phyloP scores from a whole-genome alignment of 2,113 vertebrate species.

The Pelecanus crispus region DNA sequence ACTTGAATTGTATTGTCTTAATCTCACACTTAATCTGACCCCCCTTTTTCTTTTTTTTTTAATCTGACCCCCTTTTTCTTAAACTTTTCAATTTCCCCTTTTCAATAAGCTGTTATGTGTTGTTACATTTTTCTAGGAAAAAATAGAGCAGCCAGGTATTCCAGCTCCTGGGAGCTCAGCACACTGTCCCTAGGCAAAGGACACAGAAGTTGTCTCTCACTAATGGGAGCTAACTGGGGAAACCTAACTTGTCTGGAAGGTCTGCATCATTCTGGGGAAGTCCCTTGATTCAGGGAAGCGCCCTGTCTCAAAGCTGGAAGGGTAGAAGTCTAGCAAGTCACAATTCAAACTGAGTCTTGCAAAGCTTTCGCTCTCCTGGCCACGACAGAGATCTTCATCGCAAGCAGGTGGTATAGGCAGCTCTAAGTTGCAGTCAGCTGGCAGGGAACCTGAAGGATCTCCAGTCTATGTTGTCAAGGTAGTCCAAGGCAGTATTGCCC shows the following conservation, averaged over 20 bases:
- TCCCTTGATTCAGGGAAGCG: not conserved
- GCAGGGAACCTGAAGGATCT: not conserved
- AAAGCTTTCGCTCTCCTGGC: not conserved
- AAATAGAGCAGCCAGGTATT: not conserved
- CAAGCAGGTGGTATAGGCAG: not conserved
- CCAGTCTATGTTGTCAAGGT: not conserved
- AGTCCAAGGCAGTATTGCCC: not conserved
- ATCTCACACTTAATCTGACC: not conserved
- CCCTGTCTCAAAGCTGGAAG: not conserved
- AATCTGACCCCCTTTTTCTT: no score
- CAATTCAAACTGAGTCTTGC: not conserved
- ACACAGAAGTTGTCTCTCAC: not conserved
- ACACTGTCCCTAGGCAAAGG: not conserved
- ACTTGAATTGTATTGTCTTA: not conserved
- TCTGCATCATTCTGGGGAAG: not conserved
- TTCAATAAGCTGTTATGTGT: not conserved
- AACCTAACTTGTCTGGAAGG: not conserved
- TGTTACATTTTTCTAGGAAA: not conserved
- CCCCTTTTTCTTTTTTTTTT: not conserved
- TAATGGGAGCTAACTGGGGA: not conserved
- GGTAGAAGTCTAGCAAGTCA: not conserved
- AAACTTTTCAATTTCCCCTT: no score
- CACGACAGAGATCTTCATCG: not conserved
- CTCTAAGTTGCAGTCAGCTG: not conserved
- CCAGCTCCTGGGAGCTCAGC: not conserved